Percentiles rank a stretch among this genome's conserved stretches.
phyloP scores from a whole-genome alignment of 2,113 vertebrate genomes.

The Athene noctua region DNA sequence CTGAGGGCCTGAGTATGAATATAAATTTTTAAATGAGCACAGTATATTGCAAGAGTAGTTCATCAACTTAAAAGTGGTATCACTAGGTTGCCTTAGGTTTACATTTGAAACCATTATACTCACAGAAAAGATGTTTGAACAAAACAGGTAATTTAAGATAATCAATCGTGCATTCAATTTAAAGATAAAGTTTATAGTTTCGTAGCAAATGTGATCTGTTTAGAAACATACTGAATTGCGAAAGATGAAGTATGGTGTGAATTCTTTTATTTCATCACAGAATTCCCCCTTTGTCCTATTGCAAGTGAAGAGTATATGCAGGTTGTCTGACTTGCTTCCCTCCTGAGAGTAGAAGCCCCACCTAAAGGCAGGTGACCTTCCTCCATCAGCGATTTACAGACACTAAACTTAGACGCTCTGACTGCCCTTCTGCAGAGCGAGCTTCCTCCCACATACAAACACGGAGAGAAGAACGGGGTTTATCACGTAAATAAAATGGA shows the following conservation, averaged over 20 bases:
- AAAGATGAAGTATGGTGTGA: background rate
- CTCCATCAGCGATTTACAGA: rapidly evolving
- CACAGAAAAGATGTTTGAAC: background rate
- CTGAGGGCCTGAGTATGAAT: background rate
- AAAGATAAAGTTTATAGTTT: background rate
- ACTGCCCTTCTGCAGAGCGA: background rate
- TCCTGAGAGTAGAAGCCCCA: background rate
- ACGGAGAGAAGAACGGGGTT: rapidly evolving
- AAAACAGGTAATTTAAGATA: background rate
- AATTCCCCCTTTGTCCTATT: background rate
- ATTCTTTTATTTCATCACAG: background rate
- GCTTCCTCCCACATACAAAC: background rate
- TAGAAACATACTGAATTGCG: background rate
- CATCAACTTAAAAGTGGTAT: background rate
- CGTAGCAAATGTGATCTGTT: background rate
- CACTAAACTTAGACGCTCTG: background rate
- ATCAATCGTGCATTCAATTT: background rate
- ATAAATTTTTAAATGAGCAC: background rate
- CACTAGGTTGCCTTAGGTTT: background rate
- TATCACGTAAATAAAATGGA: background rate
- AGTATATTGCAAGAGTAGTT: background rate
- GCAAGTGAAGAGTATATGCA: background rate
- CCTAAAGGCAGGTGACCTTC: background rate
- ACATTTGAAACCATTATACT: background rate
- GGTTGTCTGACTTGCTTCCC: background rate